These are phyloP conservation scores for Oryzias woworae DNA, from an alignment of 2,113 vertebrate species.

Conservation along the genomic window DNA sequence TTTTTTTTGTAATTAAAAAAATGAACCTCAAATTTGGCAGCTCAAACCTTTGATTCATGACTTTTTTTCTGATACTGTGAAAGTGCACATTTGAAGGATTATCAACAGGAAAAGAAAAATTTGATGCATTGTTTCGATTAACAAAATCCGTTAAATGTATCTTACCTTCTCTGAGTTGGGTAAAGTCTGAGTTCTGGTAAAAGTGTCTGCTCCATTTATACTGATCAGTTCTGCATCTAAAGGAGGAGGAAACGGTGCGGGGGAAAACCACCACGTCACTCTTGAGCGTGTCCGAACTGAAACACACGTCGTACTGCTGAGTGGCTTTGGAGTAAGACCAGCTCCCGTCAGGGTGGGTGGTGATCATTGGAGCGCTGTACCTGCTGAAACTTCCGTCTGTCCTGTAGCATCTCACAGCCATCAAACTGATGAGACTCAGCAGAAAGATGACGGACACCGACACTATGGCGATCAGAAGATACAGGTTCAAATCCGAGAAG, in stretches of 20 bases:
- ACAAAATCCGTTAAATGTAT: too few relatives aligned
- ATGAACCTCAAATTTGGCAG: too few relatives aligned
- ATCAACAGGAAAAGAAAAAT: too few relatives aligned
- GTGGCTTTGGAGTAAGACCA: constrained; percentile 70
- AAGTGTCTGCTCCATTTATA: constrained; percentile 1
- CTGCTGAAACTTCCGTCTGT: constrained; percentile 43
- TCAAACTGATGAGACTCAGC: constrained; percentile 54
- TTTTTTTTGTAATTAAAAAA: too few relatives aligned
- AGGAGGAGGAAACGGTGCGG: not conserved
- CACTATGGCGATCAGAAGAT: constrained; percentile 56
- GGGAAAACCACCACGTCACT: constrained; percentile 5
- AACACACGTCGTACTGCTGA: constrained; percentile 68
- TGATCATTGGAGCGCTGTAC: constrained; percentile 62
- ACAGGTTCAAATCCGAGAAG: constrained; percentile 62
- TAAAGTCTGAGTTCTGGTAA: constrained; percentile 13
- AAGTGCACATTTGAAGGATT: too few relatives aligned
- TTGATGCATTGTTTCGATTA: too few relatives aligned
- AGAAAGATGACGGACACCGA: constrained; percentile 59
- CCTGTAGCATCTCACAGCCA: constrained; percentile 54
- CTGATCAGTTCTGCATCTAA: constrained; percentile 9
- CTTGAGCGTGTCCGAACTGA: constrained; percentile 53
- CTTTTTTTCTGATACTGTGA: too few relatives aligned
- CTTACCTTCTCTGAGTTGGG: constrained; percentile 6
- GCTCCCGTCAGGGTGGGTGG: constrained; percentile 52
- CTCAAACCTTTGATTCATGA: too few relatives aligned